Base-by-base conservation (phyloP, 1,140 invertebrate species). In the Leptinotarsa defecta region DNA sequence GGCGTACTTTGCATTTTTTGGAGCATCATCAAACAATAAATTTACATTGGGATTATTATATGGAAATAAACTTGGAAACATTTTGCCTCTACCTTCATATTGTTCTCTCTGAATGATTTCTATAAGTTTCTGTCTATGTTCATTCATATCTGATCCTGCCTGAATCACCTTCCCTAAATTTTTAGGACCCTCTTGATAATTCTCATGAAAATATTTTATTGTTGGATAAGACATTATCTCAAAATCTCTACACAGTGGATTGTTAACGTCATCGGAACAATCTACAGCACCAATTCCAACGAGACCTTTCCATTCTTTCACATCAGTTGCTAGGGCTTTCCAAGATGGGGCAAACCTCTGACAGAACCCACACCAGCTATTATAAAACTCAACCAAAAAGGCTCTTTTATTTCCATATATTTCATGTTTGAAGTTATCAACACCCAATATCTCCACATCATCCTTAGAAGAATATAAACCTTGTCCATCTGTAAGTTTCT, bases 311-410 rank as follows among this genome's bases (percentile, higher is more conserved):
- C 90, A 91, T 4, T 81, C 78, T 49, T 83, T 79, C 15, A 94
- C 84, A 81, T 92, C 89, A 20, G 86, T 85, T 0, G 93, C 93
- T 61, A 96, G 86, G 8, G 84, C 81, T 86, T 94, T 96, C 89
- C 91, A 96, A 48, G 88, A 90, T 1, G 94, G 92, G 15, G 95
- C 92, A 84, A 95, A 97, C 76, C 91, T 86, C 80, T 92, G 90
- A 85, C 95, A 97, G 83, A 94, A 92, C 1, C 95, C 95, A 84
- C 95, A 97, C 89, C 93, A 97, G 81, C 91, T 93, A 82, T 94
- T 96, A 81, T 96, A 96, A 87, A 96, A 97, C 86, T 97, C 93
- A 3, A 96, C 89, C 3, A 96, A 74, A 87, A 91, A 93, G 0
- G 91, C 90, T 81, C 87, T 87, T 15, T 86, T 86, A 75, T 90